These are phyloP conservation scores for Homarus americanus DNA, from an alignment of 1,140 invertebrate genomes.

Conservation along the genomic window DNA sequence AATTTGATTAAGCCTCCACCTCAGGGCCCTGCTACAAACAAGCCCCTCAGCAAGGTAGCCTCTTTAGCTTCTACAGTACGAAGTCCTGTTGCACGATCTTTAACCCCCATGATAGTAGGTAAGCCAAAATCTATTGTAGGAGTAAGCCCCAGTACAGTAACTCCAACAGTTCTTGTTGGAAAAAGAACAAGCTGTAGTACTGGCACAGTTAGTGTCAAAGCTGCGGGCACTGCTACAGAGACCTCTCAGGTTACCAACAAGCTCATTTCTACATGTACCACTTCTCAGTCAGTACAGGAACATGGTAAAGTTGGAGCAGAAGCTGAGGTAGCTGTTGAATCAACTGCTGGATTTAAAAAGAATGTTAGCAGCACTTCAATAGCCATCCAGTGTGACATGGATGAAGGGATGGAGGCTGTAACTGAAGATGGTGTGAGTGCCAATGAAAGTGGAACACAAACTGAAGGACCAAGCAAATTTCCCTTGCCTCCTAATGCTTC, in stretches of 20 bases:
- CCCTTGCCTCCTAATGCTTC: conserved; percentile 74
- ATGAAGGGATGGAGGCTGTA: conserved; percentile 67
- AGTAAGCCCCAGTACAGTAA: background rate
- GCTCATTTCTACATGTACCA: conserved; percentile 12
- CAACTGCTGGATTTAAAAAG: conserved; percentile 43
- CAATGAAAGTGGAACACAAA: conserved; percentile 78
- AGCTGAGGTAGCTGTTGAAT: conserved; percentile 1
- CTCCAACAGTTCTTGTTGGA: background rate
- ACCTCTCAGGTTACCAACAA: background rate
- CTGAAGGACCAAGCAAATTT: conserved; percentile 77
- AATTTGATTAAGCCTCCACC: conserved; percentile 36
- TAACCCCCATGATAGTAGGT: conserved; percentile 25
- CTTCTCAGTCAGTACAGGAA: conserved; percentile 30
- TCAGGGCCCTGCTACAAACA: background rate
- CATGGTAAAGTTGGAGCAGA: conserved; percentile 43
- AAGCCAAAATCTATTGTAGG: conserved; percentile 27
- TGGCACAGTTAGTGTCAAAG: conserved; percentile 10
- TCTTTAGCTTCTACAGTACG: background rate
- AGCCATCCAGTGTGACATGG: conserved; percentile 82
- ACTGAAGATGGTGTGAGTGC: conserved; percentile 53
- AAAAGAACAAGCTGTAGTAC: conserved; percentile 1
- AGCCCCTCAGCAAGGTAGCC: background rate
- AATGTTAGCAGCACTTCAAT: conserved; percentile 79
- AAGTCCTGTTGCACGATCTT: conserved; percentile 41
- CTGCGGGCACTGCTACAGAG: conserved; percentile 25